Percentiles rank a stretch among this genome's conserved stretches.
Evolutionary conservation across 2,797 vertebrate species (phyloP).

Genomic region (Chrysolophus pictus): DNA sequence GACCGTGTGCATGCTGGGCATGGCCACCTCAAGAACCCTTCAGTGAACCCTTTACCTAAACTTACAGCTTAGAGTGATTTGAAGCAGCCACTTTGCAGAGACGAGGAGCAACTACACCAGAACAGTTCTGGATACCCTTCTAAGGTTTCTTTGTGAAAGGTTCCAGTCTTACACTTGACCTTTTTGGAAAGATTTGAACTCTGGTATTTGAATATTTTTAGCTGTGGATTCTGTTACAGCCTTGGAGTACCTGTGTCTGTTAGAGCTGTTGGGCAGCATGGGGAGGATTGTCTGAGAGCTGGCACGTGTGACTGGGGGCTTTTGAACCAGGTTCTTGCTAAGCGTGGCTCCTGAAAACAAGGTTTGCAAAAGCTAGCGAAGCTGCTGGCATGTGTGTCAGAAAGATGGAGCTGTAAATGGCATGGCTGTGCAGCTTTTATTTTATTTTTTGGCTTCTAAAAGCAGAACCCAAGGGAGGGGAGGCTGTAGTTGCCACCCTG

Average conservation of each 20-base stretch:
- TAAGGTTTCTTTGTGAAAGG: conserved; percentile 70
- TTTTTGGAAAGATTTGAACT: conserved; percentile 78
- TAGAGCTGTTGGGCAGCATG: rapidly evolving
- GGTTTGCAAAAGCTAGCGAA: not conserved
- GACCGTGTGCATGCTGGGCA: not conserved
- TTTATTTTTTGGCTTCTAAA: not conserved
- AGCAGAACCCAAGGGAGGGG: not conserved
- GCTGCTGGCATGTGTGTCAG: rapidly evolving
- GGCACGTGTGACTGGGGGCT: not conserved
- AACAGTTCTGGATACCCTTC: not conserved
- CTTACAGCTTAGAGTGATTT: not conserved
- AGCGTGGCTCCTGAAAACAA: not conserved
- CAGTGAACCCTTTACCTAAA: not conserved
- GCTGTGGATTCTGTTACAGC: conserved; percentile 58
- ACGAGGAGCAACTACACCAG: not conserved
- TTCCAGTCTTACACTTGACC: conserved; percentile 57
- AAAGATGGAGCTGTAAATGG: not conserved
- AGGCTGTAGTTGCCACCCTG: not conserved
- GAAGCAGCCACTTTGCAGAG: not conserved
- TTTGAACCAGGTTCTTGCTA: not conserved
- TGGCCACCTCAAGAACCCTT: not conserved
- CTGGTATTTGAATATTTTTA: conserved; percentile 82
- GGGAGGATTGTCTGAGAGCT: conserved; percentile 33
- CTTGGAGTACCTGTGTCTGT: not conserved
- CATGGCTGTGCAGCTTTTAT: not conserved